Base-by-base conservation (phyloP, 2,797 vertebrate genomes). In the Rhyacichthys aspro region DNA sequence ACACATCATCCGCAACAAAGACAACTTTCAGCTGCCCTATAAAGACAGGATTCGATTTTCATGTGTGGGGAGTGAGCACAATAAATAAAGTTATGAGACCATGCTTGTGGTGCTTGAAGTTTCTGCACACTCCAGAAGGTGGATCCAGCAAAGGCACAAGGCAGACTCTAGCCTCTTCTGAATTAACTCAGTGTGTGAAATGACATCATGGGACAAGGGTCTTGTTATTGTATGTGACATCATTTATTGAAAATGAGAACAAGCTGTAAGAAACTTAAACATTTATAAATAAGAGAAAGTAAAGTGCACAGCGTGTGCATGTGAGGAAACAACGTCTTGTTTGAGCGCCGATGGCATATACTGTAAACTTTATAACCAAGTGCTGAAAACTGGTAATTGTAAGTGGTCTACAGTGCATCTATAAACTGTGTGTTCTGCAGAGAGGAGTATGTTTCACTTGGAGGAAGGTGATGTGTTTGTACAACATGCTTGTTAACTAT, bases 171-270 rank as follows among this genome's bases (percentile, higher is more conserved):
- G 63, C 48, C 56, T 76, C 37, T 48, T 71, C 14, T 70, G 65
- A 67, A 81, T 81, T 82, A 64, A 66, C 60, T 23, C 43, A 1
- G 49, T 64, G 39, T 53, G 66, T 79, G 54, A 79, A 78, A 79
- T 79, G 70, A 74, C 66, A 81, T 82, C 67, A 81, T 63, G 67
- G 58, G 76, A 76, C 73, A 7, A 6, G 52, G 36, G 72, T 64
- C 46, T 72, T 74, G 70, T 81, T 87, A 64, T 67, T 80, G 19
- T 47, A 46, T 59, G 49, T 73, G 72, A 83, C 67, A 67, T 76
- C 54, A 76, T 62, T 72, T 63, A 55, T n/a, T 62, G 67, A 79
- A 67, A 74, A 78, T 79, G 70, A 60, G 63, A 55, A 50, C 50
- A 47, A 33, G 68, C 41, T 67, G 63, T 36, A 54, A 63, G 56